Evolutionary conservation across 2,888 invertebrate species (phyloP), one percentile per base, ranked within the genome.

Genomic region (Drosophila merina): DNA sequence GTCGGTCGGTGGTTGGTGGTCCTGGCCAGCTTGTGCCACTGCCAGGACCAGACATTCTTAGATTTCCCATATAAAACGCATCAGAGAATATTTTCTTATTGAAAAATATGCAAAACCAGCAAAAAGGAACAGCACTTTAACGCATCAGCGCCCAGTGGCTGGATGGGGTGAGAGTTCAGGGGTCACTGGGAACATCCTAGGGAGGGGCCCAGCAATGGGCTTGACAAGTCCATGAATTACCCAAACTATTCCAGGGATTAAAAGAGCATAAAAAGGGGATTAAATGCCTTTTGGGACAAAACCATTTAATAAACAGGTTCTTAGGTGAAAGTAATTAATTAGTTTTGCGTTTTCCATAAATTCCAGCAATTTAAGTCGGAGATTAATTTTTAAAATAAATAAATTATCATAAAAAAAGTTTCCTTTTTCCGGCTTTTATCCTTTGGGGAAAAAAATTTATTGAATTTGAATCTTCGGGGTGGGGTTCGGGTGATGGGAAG

Each of bases 41-140:
- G 12, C 14, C 40, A 8, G 44, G 9, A 31, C 26, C 33, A 31
- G 30, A 44, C 52, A 49, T 66, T 56, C 30, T 38, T 40, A 9
- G 51, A 60, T 70, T 51, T 51, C 47, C 50, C 60, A 56, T 52
- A 48, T 70, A 60, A 44, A 59, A 55, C 56, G 58, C 66, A 64
- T 45, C 59, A 56, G 42, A 60, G 60, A 47, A 54, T 74, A 74
- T 71, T 67, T 64, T 76, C 57, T 66, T 69, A 83, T 70, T 77
- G 77, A 51, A 72, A 79, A 69, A 79, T 79, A 79, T 83, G 79
- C 83, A 83, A 64, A 78, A 66, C 55, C 20, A 51, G 77, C 80
- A 52, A 51, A 58, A 50, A 14, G 28, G 50, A 20, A 36, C 36
- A 56, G 26, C 55, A 42, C 55, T 70, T 70, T 60, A 60, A 70